Conservation (phyloP, 2,888 invertebrate genomes). For the Pseudoips prasinana region DNA sequence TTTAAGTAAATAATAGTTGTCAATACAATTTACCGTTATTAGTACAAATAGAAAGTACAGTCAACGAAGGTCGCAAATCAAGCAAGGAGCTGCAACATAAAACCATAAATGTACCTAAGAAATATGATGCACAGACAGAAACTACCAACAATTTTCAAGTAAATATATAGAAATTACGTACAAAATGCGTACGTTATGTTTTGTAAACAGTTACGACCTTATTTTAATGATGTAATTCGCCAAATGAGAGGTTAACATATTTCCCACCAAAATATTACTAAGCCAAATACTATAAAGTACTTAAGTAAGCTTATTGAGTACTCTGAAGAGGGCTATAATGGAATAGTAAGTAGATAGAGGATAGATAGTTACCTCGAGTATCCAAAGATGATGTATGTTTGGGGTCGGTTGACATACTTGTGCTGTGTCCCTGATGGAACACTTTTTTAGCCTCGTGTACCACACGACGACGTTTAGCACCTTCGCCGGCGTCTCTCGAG, state of each 20-base stretch:
- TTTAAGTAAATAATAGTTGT: conserved; percentile 7
- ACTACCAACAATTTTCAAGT: conserved; percentile 2
- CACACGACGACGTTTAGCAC: conserved; percentile 68
- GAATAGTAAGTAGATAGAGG: conserved; percentile 30
- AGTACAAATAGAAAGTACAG: conserved; percentile 55
- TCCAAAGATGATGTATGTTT: conserved; percentile 57
- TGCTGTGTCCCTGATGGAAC: conserved; percentile 71
- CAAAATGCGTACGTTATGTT: conserved; percentile 60
- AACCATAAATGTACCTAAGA: conserved; percentile 12
- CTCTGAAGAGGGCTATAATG: conserved; percentile 14
- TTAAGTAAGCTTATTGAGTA: conserved; percentile 12
- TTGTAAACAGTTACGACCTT: conserved; percentile 76
- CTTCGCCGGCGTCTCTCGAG: conserved; percentile 66
- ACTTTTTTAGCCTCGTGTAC: conserved; percentile 71
- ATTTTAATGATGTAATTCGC: conserved; percentile 65
- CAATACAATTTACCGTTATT: conserved; percentile 25
- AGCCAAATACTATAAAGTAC: conserved; percentile 16
- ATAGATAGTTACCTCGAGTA: conserved; percentile 62
- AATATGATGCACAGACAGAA: conserved; percentile 6
- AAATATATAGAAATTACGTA: conserved; percentile 15
- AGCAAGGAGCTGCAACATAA: conserved; percentile 40
- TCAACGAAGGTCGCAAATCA: conserved; percentile 53
- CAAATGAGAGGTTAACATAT: conserved; percentile 67
- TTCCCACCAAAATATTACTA: conserved; percentile 71
- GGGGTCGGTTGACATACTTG: conserved; percentile 70